Conservation (phyloP, 1,140 invertebrate genomes). For the Platyura marginata region DNA sequence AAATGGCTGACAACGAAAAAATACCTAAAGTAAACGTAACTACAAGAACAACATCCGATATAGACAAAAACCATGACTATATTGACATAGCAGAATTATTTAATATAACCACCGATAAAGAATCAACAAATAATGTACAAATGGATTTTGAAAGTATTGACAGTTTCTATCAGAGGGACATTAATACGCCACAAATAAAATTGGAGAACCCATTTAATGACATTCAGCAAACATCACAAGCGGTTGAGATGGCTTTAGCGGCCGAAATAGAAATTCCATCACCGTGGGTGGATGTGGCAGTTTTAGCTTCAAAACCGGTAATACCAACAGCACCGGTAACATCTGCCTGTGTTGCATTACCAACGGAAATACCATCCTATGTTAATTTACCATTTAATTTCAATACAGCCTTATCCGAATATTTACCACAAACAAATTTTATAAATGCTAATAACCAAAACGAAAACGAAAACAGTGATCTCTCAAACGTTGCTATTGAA, state of each 20-base stretch:
- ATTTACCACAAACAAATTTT: not conserved
- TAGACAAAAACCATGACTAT: too few species aligned
- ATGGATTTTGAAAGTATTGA: too few species aligned
- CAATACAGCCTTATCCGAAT: not conserved
- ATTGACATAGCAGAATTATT: too few species aligned
- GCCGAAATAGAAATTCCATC: slow-evolving; percentile 53
- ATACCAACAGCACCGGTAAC: slow-evolving; percentile 17
- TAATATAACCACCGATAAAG: too few species aligned
- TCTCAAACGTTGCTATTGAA: not conserved
- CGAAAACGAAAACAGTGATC: not conserved
- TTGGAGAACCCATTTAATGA: slow-evolving; percentile 3
- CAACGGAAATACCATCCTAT: slow-evolving; percentile 51
- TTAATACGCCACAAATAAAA: not conserved
- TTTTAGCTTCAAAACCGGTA: slow-evolving; percentile 28
- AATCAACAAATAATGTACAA: too few species aligned
- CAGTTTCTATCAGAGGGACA: too few species aligned
- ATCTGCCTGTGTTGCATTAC: slow-evolving; percentile 29
- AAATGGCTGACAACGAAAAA: too few species aligned
- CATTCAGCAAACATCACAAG: slow-evolving; percentile 31
- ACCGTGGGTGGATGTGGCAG: slow-evolving; percentile 48
- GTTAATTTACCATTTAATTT: slow-evolving; percentile 27
- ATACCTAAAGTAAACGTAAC: too few species aligned
- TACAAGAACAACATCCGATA: too few species aligned
- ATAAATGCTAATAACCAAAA: not conserved
- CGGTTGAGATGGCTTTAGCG: slow-evolving; percentile 45